Evolutionary conservation across 2,113 vertebrate species (phyloP).

Genomic region (Cranoglanis bouderius): DNA sequence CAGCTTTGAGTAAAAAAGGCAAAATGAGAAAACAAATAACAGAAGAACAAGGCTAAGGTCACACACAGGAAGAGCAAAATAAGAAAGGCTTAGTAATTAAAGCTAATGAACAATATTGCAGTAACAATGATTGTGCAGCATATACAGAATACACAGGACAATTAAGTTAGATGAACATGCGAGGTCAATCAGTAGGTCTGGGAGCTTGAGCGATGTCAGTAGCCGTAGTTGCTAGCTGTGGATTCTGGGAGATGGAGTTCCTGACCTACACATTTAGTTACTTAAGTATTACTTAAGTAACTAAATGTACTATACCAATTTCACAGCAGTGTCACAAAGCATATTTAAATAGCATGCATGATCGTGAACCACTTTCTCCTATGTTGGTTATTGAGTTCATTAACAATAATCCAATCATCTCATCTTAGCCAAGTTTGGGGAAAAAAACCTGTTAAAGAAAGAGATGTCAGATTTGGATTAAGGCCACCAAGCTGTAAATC

Average conservation of each 20-base stretch:
- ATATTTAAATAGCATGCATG: not conserved
- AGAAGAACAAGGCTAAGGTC: too few relatives aligned
- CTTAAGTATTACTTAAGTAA: not conserved
- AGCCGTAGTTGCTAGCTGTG: not conserved
- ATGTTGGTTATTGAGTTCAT: not conserved
- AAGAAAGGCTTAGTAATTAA: too few relatives aligned
- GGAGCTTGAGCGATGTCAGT: not conserved
- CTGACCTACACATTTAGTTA: not conserved
- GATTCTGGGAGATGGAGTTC: not conserved
- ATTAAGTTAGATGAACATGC: not conserved
- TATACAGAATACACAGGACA: not conserved
- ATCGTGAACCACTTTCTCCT: not conserved
- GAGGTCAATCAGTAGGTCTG: not conserved
- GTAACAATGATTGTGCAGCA: not conserved
- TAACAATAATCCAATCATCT: not conserved
- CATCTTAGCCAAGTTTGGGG: not conserved
- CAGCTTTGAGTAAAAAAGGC: too few relatives aligned
- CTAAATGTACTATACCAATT: not conserved
- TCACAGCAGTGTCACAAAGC: not conserved
- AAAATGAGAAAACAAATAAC: too few relatives aligned
- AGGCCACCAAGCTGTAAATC: not conserved
- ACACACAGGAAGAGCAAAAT: too few relatives aligned
- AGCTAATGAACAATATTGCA: not conserved
- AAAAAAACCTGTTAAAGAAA: not conserved
- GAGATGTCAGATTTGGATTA: not conserved